Evolutionary conservation across 2,113 vertebrate genomes (phyloP).

Genomic region (Melanotaenia duboulayi): DNA sequence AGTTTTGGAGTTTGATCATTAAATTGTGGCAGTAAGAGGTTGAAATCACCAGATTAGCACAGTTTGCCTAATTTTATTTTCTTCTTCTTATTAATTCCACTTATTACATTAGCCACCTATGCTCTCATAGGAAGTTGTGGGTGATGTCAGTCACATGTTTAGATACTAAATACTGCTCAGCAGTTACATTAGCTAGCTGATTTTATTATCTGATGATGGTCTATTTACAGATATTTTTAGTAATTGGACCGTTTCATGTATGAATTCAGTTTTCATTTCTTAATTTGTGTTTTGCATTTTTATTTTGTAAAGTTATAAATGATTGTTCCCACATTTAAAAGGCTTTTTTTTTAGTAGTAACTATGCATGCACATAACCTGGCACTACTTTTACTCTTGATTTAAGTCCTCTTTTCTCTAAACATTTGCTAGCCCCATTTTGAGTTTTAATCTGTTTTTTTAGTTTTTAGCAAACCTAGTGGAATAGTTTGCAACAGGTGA

Average conservation of each 20-base stretch:
- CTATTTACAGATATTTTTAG: background rate
- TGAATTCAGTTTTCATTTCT: too few relatives aligned
- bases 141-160: constrained; percentile 36
- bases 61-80: constrained; percentile 45
- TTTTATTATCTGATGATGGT: background rate
- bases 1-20: constrained; percentile 32
- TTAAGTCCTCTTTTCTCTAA: background rate
- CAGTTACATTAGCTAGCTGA: background rate
- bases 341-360: background rate
- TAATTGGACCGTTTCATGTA: too few relatives aligned
- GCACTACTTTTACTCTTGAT: too few relatives aligned
- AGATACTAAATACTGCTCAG: constrained; percentile 3
- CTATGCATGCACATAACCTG: background rate
- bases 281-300: background rate
- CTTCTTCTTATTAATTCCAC: constrained; percentile 37
- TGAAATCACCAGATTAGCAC: constrained; percentile 47
- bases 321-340: background rate
- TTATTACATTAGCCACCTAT: constrained; percentile 39
- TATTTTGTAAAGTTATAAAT: background rate
- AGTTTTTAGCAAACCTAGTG: background rate
- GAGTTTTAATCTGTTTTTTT: background rate
- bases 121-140: constrained; percentile 18
- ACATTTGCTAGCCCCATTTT: background rate
- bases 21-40: constrained; percentile 38
- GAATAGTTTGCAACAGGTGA: background rate